Evolutionary conservation across 2,113 vertebrate genomes (phyloP), one percentile per base, ranked within the genome.

Genomic region (Willisornis vidua): DNA sequence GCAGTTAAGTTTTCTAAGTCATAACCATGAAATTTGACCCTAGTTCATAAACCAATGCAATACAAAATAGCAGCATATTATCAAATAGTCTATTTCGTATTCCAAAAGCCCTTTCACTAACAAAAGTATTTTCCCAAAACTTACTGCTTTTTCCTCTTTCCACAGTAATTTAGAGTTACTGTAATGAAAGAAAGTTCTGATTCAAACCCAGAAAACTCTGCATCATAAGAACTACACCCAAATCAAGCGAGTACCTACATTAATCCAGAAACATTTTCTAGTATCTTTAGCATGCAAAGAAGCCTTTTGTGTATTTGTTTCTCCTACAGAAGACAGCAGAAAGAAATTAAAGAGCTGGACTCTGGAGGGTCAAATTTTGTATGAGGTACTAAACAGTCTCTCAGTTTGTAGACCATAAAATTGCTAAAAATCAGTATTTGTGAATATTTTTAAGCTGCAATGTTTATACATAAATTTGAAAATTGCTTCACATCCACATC

Each of bases 1-100:
- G 68, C 92, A 90, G 66, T 94, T 94, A 90, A 84, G 16, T 92
- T 94, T 89, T 72, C 61, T 88, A 81, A 96, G 93, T 86, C 85
- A 96, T 49, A 75, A 68, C 35, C 62, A 61, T 5, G 13, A 82
- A 68, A 35, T 75, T 66, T 88, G 83, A 94, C 70, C 49, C 49
- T 61, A 65, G 31, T 46, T 90, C 76, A 54, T 46, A 81, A 93
- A 85, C 39, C 68, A 86, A 45, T 74, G 83, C 29, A 35, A 71
- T 23, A 77, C 26, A 84, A 93, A 86, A 70, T 12, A 72, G 37
- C 9, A 67, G 65, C n/a, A n/a, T 72, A 80, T 19, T 55, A 76
- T 80, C 68, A 83, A 73, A 41, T 18, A 76, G 33, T 10, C 4
- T 79, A 43, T 51, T 80, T 84, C 8, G 61, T 41, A 89, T 37